Percentiles rank a stretch among this genome's conserved stretches.
These are phyloP conservation scores for Caenorhabditis tropicalis DNA, from an alignment of 1,140 invertebrate genomes.

Conservation along the genomic window DNA sequence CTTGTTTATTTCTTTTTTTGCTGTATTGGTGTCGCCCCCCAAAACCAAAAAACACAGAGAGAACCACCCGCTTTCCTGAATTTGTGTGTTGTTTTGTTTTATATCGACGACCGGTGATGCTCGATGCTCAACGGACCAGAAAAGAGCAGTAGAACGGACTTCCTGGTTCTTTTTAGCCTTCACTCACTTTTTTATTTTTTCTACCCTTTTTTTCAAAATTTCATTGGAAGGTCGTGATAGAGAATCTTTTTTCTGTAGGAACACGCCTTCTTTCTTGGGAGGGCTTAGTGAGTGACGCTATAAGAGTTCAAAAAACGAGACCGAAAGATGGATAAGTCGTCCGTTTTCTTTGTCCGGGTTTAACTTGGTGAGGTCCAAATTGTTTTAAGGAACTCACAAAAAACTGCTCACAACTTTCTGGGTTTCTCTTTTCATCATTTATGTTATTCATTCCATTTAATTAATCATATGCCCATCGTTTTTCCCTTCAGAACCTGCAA, in stretches of 20 bases:
- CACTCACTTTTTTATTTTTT: no score
- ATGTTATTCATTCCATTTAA: no score
- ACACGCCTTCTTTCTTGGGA: neutral
- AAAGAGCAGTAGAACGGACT: neutral
- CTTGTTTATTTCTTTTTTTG: neutral
- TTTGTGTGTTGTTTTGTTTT: neutral
- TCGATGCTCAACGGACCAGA: neutral
- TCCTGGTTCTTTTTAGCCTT: neutral
- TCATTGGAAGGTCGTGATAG: no score
- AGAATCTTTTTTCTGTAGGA: neutral
- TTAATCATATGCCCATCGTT: no score
- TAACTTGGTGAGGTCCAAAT: neutral
- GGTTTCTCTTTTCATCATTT: no score
- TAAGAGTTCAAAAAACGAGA: constrained; percentile 13
- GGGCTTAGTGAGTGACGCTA: neutral
- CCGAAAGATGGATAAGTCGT: neutral
- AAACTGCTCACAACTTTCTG: no score
- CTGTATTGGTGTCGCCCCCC: neutral
- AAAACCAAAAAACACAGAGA: neutral
- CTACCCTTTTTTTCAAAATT: no score
- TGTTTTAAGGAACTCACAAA: neutral
- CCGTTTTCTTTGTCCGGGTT: neutral
- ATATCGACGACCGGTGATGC: neutral
- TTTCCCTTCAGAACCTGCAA: no score
- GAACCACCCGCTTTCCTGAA: constrained; percentile 5